phyloP scores from a whole-genome alignment of 2,888 invertebrate genomes.

The Clistopyga incitator region DNA sequence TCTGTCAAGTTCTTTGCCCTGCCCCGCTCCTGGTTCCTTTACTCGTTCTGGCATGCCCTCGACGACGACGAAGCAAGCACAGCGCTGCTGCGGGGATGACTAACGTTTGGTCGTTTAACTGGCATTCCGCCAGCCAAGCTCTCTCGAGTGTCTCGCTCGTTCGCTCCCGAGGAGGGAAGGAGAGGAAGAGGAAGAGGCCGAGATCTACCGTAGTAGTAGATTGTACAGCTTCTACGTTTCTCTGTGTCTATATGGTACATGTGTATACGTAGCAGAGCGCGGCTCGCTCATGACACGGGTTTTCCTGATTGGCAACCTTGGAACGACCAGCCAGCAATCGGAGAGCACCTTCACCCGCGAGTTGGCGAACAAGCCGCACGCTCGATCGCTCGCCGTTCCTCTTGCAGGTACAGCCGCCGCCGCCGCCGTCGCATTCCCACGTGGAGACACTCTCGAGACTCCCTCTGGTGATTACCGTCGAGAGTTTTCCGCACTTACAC shows the following conservation, averaged over 20 bases:
- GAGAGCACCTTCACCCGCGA: constrained; percentile 60
- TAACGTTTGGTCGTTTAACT: constrained; percentile 73
- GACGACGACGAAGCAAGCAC: constrained; percentile 37
- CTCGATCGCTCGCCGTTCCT: constrained; percentile 58
- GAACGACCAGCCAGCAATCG: constrained; percentile 53
- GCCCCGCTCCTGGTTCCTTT: constrained; percentile 11
- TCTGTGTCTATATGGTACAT: not conserved
- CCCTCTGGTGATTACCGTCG: constrained; percentile 23
- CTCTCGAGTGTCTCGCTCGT: constrained; percentile 64
- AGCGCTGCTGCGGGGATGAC: constrained; percentile 68
- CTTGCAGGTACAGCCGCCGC: constrained; percentile 62
- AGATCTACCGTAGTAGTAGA: constrained; percentile 53
- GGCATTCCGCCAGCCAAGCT: constrained; percentile 69
- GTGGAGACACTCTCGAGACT: constrained; percentile 64
- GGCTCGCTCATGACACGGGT: constrained; percentile 27
- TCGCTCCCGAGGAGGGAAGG: constrained; percentile 20
- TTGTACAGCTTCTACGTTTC: constrained; percentile 28
- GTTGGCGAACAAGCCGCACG: constrained; percentile 38
- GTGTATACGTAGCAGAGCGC: not conserved
- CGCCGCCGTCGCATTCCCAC: constrained; percentile 70
- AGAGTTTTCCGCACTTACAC: constrained; percentile 23
- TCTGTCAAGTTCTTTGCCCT: constrained; percentile 6
- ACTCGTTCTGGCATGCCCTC: constrained; percentile 46
- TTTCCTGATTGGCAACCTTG: constrained; percentile 71
- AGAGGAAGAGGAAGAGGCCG: constrained; percentile 29